Evolutionary conservation across 2,888 invertebrate species (phyloP).

Genomic region (Eutolmus rufibarbis): DNA sequence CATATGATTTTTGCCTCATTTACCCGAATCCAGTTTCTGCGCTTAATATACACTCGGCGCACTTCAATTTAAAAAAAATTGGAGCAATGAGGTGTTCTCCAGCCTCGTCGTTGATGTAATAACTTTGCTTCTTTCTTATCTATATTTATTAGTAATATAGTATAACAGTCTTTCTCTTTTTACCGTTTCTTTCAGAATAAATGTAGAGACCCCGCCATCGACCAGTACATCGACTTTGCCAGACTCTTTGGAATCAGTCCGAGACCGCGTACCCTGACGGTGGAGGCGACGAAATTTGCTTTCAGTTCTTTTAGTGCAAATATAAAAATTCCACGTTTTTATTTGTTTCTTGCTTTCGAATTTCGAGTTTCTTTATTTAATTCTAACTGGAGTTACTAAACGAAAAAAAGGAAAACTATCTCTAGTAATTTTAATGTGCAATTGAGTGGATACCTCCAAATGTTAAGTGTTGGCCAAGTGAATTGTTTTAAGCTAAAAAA

Average conservation of each 20-base stretch:
- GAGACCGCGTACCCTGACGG: conserved; percentile 60
- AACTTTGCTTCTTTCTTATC: conserved; percentile 17
- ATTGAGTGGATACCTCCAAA: not conserved
- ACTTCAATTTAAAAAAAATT: conserved; percentile 23
- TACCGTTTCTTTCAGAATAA: conserved; percentile 29
- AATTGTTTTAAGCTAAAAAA: not conserved
- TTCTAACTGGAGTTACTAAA: not conserved
- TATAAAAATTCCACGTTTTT: conserved; percentile 21
- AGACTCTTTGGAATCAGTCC: conserved; percentile 53
- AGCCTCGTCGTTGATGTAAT: conserved; percentile 4
- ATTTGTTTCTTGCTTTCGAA: not conserved
- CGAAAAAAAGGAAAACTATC: not conserved
- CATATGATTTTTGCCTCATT: conserved; percentile 5
- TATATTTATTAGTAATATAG: conserved; percentile 34
- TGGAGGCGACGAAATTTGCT: conserved; percentile 36
- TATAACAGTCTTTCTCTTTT: conserved; percentile 32
- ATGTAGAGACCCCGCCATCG: conserved; percentile 33
- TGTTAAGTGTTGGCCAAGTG: not conserved
- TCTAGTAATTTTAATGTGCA: not conserved
- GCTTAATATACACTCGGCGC: not conserved
- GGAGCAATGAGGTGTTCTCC: conserved; percentile 21
- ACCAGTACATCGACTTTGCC: conserved; percentile 41
- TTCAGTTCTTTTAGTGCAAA: conserved; percentile 40
- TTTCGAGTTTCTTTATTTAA: not conserved
- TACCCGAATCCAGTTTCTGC: not conserved